Evolutionary conservation across 2,113 vertebrate species (phyloP), one percentile per base, ranked within the genome.

Genomic region (Odontophorus gujanensis): DNA sequence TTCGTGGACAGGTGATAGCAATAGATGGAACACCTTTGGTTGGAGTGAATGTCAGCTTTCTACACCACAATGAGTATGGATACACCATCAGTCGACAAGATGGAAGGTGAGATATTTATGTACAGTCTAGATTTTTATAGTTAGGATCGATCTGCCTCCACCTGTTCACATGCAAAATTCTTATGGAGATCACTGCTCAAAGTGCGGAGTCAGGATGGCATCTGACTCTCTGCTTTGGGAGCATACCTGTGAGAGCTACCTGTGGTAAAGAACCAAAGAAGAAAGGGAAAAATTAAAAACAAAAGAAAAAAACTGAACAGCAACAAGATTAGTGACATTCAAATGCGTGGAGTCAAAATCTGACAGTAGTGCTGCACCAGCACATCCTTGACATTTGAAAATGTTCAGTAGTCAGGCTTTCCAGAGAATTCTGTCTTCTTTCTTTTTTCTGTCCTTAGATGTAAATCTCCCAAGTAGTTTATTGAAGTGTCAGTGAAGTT

Each of bases 11-110:
- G 92, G 98, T 99, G 25, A 97, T 97, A 20, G 98, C 99, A 8
- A 30, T 98, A 42, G 99, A 99, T 18, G 99, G 99, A 91, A 99
- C 99, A 4, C 98, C 99, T 51, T 95, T 99, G 67, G 99, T 99
- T 45, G 99, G 99, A 20, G 99, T 99, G 69, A 99, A 99, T 40
- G 98, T 99, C 96, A 99, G 99, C 80, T 99, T 99, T 96, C 98
- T 99, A 42, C 98, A 99, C 93, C 99, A 99, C 96, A 98, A 98
- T 25, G 99, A 99, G 92, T 99, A 99, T 17, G 99, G 99, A 20
- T 99, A 98, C 97, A 99, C 99, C 34, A 98, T 99, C 97, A 99
- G 99, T 53, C 98, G 99, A 11, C 99, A 99, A 93, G 99, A 99
- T 81, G 99, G 99, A 90, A 99, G 99, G 99, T 99, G 97, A 45